Base-by-base conservation (phyloP, 2,888 invertebrate species). In the Chrysodeixis includens region DNA sequence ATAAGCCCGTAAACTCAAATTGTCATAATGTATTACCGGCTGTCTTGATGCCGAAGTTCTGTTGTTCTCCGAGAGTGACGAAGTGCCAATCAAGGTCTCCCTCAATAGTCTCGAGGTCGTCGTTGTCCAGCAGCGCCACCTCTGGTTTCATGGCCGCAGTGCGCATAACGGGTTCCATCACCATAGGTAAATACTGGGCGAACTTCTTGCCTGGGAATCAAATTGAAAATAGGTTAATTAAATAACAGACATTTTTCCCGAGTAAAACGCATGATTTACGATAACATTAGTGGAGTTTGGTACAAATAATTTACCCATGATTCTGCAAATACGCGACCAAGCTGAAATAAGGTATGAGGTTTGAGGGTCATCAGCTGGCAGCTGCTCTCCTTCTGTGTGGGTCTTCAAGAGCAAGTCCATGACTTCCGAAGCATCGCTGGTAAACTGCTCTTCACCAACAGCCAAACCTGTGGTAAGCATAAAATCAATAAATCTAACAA, bases 281-380 rank as follows among this genome's bases (percentile, higher is more conserved):
- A n/a, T 32, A 44, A n/a, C n/a, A 40, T 40, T 5, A 16, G 7
- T 40, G 22, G 16, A 10, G 6, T 30, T 56, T 14, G 16, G 14
- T 54, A 35, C 46, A 35, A 35, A 44, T 10, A n/a, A 56, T 74
- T 76, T 83, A 95, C 95, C 95, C 91, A 99, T 96, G 83, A 99
- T 98, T 93, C 99, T 99, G 94, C 99, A 99, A 92, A 99, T 99
- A 78, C 99, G 96, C 0, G 99, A 99, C 99, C 99, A 99, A 0
- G 99, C 99, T 0, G 99, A 99, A 79, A 99, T 99, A 90, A 99
- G 97, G 93, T 99, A 99, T 12, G 99, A 98, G 26, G 99, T 98
- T 93, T 99, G 99, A 1, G 99, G 99, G 93, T 99, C 99, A 87
- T 99, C 99, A 71, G 99, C 99, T 0, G 98, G 97, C 74, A 99